Percentiles rank a stretch among this genome's conserved stretches.
phyloP scores from a whole-genome alignment of 2,113 vertebrate genomes.

The Ibidorhyncha struthersii region DNA sequence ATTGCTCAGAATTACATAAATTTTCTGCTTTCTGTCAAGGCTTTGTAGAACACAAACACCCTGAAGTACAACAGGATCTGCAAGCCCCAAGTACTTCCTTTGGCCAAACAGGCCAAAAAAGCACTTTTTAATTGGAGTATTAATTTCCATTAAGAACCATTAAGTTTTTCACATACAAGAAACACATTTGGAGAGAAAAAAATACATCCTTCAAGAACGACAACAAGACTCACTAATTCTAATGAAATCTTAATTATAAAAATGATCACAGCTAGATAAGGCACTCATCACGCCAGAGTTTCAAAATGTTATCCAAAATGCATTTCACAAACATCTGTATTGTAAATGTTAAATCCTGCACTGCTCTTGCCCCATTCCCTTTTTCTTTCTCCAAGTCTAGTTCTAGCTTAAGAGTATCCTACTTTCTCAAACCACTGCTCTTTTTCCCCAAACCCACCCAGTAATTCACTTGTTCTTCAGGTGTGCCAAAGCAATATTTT shows the following conservation, averaged over 20 bases:
- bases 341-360: background rate
- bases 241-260: background rate
- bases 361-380: background rate
- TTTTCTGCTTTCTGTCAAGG: background rate
- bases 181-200: background rate
- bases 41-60: conserved; percentile 5
- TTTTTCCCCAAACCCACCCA: background rate
- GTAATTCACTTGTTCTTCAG: background rate
- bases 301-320: background rate
- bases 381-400: background rate
- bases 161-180: background rate
- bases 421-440: background rate
- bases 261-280: background rate
- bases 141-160: background rate
- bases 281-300: background rate
- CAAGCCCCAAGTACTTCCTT: background rate
- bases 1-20: background rate
- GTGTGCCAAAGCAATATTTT: background rate
- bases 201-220: background rate
- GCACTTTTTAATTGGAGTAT: background rate
- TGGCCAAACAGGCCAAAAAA: background rate
- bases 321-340: background rate
- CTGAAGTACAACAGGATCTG: background rate
- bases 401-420: background rate
- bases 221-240: background rate